Conservation (phyloP, 2,888 invertebrate genomes). For the Mythimna ferrago region DNA sequence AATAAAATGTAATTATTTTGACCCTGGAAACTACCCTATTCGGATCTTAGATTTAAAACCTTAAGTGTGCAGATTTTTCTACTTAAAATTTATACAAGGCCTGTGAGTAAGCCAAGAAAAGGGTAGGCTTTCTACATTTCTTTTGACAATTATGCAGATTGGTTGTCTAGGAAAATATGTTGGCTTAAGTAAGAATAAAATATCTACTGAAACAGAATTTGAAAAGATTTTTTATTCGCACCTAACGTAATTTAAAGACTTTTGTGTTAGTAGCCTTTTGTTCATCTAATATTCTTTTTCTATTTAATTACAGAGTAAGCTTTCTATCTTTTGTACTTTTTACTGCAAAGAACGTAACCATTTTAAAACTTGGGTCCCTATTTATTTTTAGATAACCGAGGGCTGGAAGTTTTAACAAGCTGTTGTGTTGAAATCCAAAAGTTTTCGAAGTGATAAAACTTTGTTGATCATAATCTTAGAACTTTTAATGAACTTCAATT, state of each 20-base stretch:
- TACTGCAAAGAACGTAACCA: not conserved
- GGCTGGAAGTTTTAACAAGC: not conserved
- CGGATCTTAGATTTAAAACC: not conserved
- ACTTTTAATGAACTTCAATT: not conserved
- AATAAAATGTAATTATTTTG: too few species aligned
- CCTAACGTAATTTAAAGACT: conserved; percentile 2
- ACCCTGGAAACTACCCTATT: too few species aligned
- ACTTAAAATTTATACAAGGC: not conserved
- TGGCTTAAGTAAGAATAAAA: not conserved
- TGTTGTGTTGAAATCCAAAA: not conserved
- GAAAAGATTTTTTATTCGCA: not conserved
- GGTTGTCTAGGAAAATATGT: not conserved
- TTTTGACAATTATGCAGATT: not conserved
- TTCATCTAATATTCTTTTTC: not conserved
- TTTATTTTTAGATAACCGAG: not conserved
- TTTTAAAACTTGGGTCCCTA: not conserved
- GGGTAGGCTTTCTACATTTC: not conserved
- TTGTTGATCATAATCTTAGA: not conserved
- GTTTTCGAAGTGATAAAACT: conserved; percentile 4
- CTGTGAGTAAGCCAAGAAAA: not conserved
- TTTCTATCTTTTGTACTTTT: not conserved
- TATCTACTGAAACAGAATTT: not conserved
- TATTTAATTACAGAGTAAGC: conserved; percentile 5
- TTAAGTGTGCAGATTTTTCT: not conserved
- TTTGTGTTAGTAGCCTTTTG: not conserved